Base-by-base conservation (phyloP, 2,113 vertebrate genomes). In the Dromas ardeola region DNA sequence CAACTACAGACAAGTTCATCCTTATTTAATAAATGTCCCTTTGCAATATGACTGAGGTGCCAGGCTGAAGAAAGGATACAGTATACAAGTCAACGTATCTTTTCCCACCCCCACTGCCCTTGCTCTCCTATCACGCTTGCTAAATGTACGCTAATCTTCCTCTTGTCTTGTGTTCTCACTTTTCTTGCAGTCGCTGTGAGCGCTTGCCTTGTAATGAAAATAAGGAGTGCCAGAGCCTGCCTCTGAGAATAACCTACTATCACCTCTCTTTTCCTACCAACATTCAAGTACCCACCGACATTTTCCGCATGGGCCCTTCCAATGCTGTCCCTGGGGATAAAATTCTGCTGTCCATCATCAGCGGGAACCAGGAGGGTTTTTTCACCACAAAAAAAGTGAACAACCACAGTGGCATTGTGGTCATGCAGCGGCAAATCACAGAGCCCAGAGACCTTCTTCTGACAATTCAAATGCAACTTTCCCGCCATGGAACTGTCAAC, bases 301-400 rank as follows among this genome's bases (percentile, higher is more conserved):
- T 99, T 98, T 99, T 99, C 99, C 99, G 99, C 98, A 99, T 99
- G 99, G 99, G 99, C 96, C 99, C 99, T 83, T 99, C 99, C 98
- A 99, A 95, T 97, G 96, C 97, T 43, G 97, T 98, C 97, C 96
- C 98, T 11, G 99, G 99, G 93, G 99, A 99, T 97, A 98, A 98
- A 98, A 98, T 99, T 98, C 98, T 98, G 97, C 98, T 99, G 95
- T 98, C 98, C 98, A 99, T 99, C 98, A 98, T 98, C 84, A 95
- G 98, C 18, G 99, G 99, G 96, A 99, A 99, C 93, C 98, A 99
- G 94, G 99, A 98, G 78, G 98, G 99, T 71, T 98, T 98, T 99
- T 99, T 99, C 98, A 96, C 96, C 93, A 97, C 98, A 52, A 98
- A 98, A 96, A 98, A 95, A 94, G 94, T 98, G 97, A 98, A 97